Evolutionary conservation across 2,797 vertebrate species (phyloP), one percentile per base, ranked within the genome.

Genomic region (Acrossocheilus fasciatus): DNA sequence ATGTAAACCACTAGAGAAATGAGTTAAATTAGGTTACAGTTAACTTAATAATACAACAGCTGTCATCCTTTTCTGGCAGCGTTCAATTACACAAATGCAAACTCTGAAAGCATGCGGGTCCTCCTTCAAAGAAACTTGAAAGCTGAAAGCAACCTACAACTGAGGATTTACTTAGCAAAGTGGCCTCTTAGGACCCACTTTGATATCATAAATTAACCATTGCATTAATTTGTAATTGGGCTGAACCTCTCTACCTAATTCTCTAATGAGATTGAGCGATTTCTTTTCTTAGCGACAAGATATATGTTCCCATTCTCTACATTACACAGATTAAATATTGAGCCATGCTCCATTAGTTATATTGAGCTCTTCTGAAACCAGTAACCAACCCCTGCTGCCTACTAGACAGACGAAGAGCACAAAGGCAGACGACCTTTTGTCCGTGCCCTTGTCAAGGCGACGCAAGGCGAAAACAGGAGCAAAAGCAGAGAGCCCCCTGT

Each of bases 131-230:
- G 66, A 66, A 86, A 83, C 78, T 66, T 26, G 26, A 93, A 93
- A 89, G 89, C 75, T 64, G 87, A 90, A 90, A 80, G 47, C 78
- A 92, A 92, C 89, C 86, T 64, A 89, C 91, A 86, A 90, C 89
- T 90, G 91, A 87, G 92, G 93, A 94, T 96, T 95, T 94, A 94
- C 92, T 93, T 90, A 87, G 92, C 92, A 94, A 95, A 95, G 93
- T 94, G 93, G 92, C 89, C 94, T 94, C 87, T 95, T 94, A 95
- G 93, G 91, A 90, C 91, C 93, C 93, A 79, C 94, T 96, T 96
- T 96, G 95, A 96, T 96, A 96, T 93, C 93, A 96, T 96, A 95
- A 96, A 96, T 96, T 96, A 96, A 95, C 91, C 93, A 96, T 95
- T 91, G 90, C 94, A 94, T 93, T 94, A 93, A 96, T 92, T 93